Evolutionary conservation across 2,797 vertebrate genomes (phyloP), one percentile per base, ranked within the genome.

Genomic region (Hippoglossus hippoglossus): DNA sequence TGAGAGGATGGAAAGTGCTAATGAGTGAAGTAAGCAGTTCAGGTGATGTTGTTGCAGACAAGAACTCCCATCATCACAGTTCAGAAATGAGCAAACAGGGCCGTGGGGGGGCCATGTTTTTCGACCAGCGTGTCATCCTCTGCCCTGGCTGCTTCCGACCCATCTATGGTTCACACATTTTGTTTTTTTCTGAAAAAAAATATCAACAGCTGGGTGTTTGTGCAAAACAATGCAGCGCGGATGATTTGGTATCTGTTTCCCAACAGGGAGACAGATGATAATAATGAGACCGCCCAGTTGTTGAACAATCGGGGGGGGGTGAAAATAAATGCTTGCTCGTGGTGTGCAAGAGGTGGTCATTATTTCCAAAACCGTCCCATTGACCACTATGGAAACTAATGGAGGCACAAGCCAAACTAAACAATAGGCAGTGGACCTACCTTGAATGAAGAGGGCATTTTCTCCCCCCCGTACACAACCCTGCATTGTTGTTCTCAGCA

Each of bases 361-460:
- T 85, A 87, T 86, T 81, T 53, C 47, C 19, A 52, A 83, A 87
- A 78, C 60, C 46, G 53, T 36, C 58, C 65, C 22, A 73, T 76
- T 81, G 80, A 70, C 69, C 79, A 70, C 67, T 77, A 34, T 3
- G 70, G 59, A 73, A 61, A 26, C 62, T 65, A 61, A 78, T 60
- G 64, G 76, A 76, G 77, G 82, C 64, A 67, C 19, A 65, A 68
- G 70, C 62, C 70, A 61, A 68, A 62, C 61, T 19, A 62, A 69
- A 49, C 47, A 49, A 49, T 15, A 9, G 19, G 19, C 18, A 77
- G 44, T 47, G 26, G 63, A 44, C 15, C 44, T 5, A 24, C 18
- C 44, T 46, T 46, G 18, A 46, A 46, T 44, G 44, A 15, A 44
- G 41, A 44, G 41, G 41, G 41, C 16, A 18, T 46, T 19, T 13